These are phyloP conservation scores for Serripes groenlandicus DNA, from an alignment of 2,888 invertebrate species.

Conservation along the genomic window DNA sequence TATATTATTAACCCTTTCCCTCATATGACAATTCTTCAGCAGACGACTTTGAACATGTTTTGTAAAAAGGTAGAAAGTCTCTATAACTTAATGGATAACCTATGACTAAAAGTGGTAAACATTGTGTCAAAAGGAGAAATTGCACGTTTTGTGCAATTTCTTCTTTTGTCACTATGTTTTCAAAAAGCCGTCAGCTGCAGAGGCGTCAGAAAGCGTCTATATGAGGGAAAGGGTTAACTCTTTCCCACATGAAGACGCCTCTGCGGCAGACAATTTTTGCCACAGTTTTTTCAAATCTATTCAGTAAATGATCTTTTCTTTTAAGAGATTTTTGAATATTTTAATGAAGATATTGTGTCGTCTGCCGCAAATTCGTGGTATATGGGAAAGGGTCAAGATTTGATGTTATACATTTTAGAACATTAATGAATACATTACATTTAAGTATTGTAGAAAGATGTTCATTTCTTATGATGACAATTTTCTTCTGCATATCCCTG, in stretches of 20 bases:
- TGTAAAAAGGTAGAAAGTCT: too few relatives aligned
- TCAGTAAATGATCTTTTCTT: not conserved
- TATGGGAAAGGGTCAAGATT: not conserved
- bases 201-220: not conserved
- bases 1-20: too few relatives aligned
- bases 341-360: not conserved
- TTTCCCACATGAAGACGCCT: not conserved
- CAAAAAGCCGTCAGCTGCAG: too few relatives aligned
- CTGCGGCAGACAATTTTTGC: not conserved
- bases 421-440: slow-evolving; percentile 65
- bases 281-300: not conserved
- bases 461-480: slow-evolving; percentile 89
- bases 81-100: too few relatives aligned
- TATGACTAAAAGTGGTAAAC: too few relatives aligned
- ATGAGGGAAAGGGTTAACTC: not conserved
- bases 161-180: too few relatives aligned
- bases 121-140: too few relatives aligned
- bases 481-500: slow-evolving; percentile 88
- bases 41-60: too few relatives aligned
- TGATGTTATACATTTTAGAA: not conserved
- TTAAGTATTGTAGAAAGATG: slow-evolving; percentile 88
- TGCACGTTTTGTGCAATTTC: too few relatives aligned
- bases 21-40: too few relatives aligned
- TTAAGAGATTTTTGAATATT: not conserved
- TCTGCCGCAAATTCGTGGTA: not conserved